phyloP scores from a whole-genome alignment of 2,797 vertebrate genomes.

The Holocentrus rufus region DNA sequence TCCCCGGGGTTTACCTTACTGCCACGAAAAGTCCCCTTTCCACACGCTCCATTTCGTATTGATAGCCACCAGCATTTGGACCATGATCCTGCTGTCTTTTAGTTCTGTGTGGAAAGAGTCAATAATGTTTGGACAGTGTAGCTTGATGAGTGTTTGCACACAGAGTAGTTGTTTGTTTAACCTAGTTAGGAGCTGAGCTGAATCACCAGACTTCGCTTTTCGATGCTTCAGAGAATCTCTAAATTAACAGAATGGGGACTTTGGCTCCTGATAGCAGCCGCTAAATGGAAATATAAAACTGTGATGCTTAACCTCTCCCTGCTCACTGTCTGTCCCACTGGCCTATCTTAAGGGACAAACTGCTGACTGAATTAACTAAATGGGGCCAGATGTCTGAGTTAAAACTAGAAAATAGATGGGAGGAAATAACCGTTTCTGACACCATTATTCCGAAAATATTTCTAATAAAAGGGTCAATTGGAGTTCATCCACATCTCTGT shows the following conservation, averaged over 20 bases:
- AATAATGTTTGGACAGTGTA: constrained; percentile 10
- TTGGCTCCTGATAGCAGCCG: not conserved
- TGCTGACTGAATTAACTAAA: constrained; percentile 39
- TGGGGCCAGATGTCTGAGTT: constrained; percentile 42
- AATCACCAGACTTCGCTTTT: constrained; percentile 6
- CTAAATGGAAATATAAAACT: constrained; percentile 13
- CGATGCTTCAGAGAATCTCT: constrained; percentile 6
- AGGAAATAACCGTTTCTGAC: constrained; percentile 44
- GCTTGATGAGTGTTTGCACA: constrained; percentile 15
- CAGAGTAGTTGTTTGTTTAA: constrained; percentile 24
- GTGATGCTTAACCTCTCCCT: constrained; percentile 20
- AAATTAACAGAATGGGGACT: constrained; percentile 17
- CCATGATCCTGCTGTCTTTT: not conserved
- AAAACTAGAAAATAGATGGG: constrained; percentile 26
- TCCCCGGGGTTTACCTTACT: not conserved
- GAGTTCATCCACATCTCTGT: constrained; percentile 63
- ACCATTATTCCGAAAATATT: constrained; percentile 57
- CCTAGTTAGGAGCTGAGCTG: constrained; percentile 10
- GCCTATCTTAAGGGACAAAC: constrained; percentile 18
- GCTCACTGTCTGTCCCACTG: constrained; percentile 20
- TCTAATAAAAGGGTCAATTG: constrained; percentile 64
- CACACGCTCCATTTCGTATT: not conserved
- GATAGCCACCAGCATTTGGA: not conserved
- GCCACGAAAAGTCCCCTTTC: not conserved
- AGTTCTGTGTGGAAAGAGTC: constrained; percentile 14